Evolutionary conservation across 2,888 invertebrate genomes (phyloP), one percentile per base, ranked within the genome.

Genomic region (Ceramica pisi): DNA sequence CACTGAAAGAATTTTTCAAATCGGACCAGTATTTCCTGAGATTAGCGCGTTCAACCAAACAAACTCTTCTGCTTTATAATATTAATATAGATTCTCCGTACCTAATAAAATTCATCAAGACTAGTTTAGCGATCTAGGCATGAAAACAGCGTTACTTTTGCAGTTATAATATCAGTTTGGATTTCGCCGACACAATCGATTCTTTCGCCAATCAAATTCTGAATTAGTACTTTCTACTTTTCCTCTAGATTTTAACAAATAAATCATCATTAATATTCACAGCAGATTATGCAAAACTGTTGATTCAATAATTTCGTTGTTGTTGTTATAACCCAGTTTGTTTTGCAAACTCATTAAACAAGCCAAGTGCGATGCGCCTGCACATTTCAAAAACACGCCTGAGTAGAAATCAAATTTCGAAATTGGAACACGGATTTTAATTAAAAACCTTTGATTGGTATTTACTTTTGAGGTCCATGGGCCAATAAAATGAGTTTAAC

Each of bases 301-400:
- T 88, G 78, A 80, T 83, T 77, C 68, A 81, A 75, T 84, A 41
- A 83, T 78, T 84, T 76, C 69, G 75, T 81, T 75, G 69, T 82
- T 90, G 86, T 92, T 90, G 78, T 90, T 88, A 83, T 92, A 92
- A 93, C 92, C 93, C 78, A 90, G 82, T 87, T 92, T 80, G 77
- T 83, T 87, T 87, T 88, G 89, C 87, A 82, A 87, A 86, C 86
- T 86, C 75, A 85, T 80, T 77, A 83, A 74, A 80, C 64, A 71
- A 78, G 64, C 70, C 65, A 70, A 78, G 63, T 66, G 60, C 63
- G 80, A 71, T 81, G 71, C 66, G 80, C 61, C 38, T 82, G 80
- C 83, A 79, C 74, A 81, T 82, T 77, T 59, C 26, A 63, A 77
- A 67, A 82, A 71, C 55, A 61, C 55, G 55, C 60, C 62, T 83